phyloP scores from a whole-genome alignment of 2,113 vertebrate species.

The Oryzias curvinotus region DNA sequence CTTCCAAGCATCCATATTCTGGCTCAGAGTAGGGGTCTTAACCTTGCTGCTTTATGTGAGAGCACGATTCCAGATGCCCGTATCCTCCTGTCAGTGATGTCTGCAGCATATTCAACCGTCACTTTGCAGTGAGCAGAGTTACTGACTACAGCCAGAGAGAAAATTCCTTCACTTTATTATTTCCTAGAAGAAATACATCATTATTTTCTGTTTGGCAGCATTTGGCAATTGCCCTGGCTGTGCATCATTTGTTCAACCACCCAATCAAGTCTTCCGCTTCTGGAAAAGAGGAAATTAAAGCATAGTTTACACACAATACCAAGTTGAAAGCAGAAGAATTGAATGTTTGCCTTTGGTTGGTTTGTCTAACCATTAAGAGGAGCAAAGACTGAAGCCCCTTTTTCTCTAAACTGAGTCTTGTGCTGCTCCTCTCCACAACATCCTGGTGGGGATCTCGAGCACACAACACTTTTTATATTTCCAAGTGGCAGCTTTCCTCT shows the following conservation, averaged over 20 bases:
- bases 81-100: slow-evolving; percentile 34
- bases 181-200: slow-evolving; percentile 37
- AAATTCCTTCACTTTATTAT: slow-evolving; percentile 41
- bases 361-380: slow-evolving; percentile 18
- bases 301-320: slow-evolving; percentile 37
- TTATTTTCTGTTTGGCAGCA: slow-evolving; percentile 45
- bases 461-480: not conserved
- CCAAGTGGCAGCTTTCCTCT: not conserved
- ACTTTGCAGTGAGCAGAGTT: slow-evolving; percentile 27
- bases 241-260: slow-evolving; percentile 51
- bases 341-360: slow-evolving; percentile 21
- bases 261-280: slow-evolving; percentile 59
- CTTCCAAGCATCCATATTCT: slow-evolving; percentile 58
- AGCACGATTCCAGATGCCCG: slow-evolving; percentile 58
- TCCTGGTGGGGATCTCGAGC: not conserved
- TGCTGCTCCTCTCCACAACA: slow-evolving; percentile 3
- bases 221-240: slow-evolving; percentile 44
- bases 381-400: slow-evolving; percentile 24
- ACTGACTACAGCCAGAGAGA: slow-evolving; percentile 26
- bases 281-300: slow-evolving; percentile 48
- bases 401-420: slow-evolving; percentile 14
- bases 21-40: slow-evolving; percentile 55
- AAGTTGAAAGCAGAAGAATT: slow-evolving; percentile 28
- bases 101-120: slow-evolving; percentile 42
- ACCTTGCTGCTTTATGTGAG: slow-evolving; percentile 52